Conservation (phyloP, 2,797 vertebrate species). For the Streptopelia turtur region DNA sequence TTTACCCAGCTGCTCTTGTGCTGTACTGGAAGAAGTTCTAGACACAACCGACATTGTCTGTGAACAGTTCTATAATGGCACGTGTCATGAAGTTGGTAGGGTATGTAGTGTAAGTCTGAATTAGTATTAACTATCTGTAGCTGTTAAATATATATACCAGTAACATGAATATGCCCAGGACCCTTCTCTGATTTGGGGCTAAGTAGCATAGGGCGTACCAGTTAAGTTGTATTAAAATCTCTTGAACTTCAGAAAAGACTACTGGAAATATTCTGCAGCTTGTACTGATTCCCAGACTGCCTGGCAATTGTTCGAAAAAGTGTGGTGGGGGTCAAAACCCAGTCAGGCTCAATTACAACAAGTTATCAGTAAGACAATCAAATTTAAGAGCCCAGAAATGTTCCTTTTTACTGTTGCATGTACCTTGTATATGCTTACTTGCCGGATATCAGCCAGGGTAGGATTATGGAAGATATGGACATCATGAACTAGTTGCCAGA, state of each 20-base stretch:
- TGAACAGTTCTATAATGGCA: background rate
- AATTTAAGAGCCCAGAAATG: background rate
- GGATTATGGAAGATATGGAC: background rate
- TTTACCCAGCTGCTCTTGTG: background rate
- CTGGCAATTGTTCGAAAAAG: background rate
- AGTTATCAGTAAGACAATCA: background rate
- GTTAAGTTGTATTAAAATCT: background rate
- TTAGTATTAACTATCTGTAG: background rate
- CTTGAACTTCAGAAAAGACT: background rate
- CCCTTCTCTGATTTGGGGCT: background rate
- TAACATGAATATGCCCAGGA: background rate
- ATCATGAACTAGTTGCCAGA: background rate
- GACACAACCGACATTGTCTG: background rate
- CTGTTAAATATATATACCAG: background rate
- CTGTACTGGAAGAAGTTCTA: background rate
- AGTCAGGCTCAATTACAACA: background rate
- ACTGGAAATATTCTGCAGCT: background rate
- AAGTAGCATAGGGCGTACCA: background rate
- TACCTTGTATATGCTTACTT: background rate
- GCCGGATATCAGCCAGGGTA: background rate
- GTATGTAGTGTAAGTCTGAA: background rate
- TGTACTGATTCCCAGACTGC: background rate
- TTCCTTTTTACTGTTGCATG: background rate
- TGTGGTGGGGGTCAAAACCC: background rate
- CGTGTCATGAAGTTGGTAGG: background rate